Evolutionary conservation across 2,797 vertebrate species (phyloP), one percentile per base, ranked within the genome.

Genomic region (Myotis myotis): DNA sequence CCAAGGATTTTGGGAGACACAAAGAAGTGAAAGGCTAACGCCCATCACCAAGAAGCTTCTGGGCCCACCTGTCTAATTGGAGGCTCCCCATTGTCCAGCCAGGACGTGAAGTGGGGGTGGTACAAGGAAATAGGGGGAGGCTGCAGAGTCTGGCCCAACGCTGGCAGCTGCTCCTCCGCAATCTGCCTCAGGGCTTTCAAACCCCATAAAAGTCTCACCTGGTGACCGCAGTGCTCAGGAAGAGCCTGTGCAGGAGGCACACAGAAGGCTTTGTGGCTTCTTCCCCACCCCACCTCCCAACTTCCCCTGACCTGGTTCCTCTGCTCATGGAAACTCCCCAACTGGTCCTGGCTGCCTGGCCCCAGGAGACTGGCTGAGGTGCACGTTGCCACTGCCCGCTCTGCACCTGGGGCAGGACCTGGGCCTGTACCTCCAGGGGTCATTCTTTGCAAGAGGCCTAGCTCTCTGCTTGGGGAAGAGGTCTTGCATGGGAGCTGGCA

Each of bases 281-380:
- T n/a, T 53, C 66, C 28, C 49, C 30, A 28, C 79, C 38, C 36
- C n/a, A 47, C 70, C 76, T 30, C 51, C 85, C n/a, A 38, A 2
- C 62, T 38, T 64, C 81, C 74, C 49, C 60, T 33, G 68, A 81
- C 89, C 38, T 71, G 74, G 72, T 47, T 80, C n/a, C 78, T 93
- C 44, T 84, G 80, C 38, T 97, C 91, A 95, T 92, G 97, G 96
- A 97, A 97, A 97, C 66, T 97, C 47, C 81, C 92, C 78, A 41
- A 44, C 22, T 57, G 91, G 76, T 80, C 90, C 89, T 86, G 94
- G 92, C 82, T 47, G 22, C 57, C 36, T 30, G 47, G 80, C 38
- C 87, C 76, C 68, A 68, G 62, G 87, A 72, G 87, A 95, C 72
- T n/a, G 84, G 36, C 62, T 8, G 2, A 9, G 66, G 80, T 51